Percentiles rank a stretch among this genome's conserved stretches.
Evolutionary conservation across 2,888 invertebrate genomes (phyloP).

Genomic region (Nemoura dubitans): DNA sequence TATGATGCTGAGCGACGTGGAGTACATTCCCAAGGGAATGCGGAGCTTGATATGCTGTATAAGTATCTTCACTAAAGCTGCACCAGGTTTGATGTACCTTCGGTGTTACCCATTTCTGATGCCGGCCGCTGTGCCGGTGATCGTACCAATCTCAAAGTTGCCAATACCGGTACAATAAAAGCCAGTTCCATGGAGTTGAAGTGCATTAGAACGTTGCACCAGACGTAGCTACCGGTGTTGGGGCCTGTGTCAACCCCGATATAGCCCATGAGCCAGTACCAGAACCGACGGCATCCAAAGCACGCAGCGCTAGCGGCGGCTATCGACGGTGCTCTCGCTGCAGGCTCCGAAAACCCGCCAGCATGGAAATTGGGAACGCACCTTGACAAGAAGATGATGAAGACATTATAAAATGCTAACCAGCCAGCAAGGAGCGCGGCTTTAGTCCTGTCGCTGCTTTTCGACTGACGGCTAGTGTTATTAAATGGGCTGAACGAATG

Average conservation of each 20-base stretch:
- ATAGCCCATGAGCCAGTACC: no score
- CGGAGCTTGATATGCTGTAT: background rate
- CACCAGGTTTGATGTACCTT: no score
- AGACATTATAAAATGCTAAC: slow-evolving; percentile 33
- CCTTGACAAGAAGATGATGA: slow-evolving; percentile 19
- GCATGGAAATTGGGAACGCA: background rate
- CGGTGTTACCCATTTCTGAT: no score
- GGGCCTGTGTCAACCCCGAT: no score
- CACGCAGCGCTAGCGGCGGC: background rate
- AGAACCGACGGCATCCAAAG: no score
- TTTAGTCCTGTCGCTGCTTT: background rate
- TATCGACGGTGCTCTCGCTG: background rate
- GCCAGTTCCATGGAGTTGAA: no score
- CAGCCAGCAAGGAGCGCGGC: slow-evolving; percentile 1
- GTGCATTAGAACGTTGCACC: no score
- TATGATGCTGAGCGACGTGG: background rate
- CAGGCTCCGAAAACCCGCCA: background rate
- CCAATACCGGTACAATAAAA: no score
- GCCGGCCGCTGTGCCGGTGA: no score
- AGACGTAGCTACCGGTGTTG: no score
- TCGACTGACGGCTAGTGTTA: background rate
- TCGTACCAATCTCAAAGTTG: no score
- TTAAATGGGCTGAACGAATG: slow-evolving; percentile 33
- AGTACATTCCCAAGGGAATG: background rate
- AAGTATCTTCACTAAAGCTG: no score